phyloP scores from a whole-genome alignment of 2,113 vertebrate species.

The Fulmarus glacialis region DNA sequence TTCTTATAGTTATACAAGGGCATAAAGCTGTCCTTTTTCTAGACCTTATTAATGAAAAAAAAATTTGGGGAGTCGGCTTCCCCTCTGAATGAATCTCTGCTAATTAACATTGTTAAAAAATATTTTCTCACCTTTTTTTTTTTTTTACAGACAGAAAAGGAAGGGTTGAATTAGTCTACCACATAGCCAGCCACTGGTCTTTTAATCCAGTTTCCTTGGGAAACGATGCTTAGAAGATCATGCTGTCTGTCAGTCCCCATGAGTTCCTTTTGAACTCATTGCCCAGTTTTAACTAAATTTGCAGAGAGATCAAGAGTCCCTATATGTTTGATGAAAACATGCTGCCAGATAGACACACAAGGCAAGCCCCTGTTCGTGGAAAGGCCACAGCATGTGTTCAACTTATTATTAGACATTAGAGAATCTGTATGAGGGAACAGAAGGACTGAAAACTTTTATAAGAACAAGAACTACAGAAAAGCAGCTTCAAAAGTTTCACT shows the following conservation, averaged over 20 bases:
- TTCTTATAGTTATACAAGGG: not conserved
- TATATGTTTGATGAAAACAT: not conserved
- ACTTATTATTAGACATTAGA: not conserved
- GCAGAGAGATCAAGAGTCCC: not conserved
- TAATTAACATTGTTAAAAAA: not conserved
- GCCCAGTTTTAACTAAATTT: not conserved
- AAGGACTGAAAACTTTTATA: not conserved
- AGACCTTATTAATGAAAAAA: not conserved
- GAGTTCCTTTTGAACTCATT: not conserved
- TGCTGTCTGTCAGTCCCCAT: not conserved
- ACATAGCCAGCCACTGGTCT: not conserved
- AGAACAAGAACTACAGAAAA: not conserved
- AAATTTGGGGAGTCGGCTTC: fast-evolving
- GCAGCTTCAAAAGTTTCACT: not conserved
- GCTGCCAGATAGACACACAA: not conserved
- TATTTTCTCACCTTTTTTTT: not conserved
- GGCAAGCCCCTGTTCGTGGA: not conserved
- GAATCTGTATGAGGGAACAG: not conserved
- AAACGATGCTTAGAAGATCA: not conserved
- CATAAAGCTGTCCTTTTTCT: not conserved
- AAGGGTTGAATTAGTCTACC: not conserved
- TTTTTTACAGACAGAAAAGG: not conserved
- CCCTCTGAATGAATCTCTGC: not conserved
- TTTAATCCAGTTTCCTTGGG: not conserved
- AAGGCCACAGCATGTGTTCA: not conserved